phyloP scores from a whole-genome alignment of 2,113 vertebrate genomes.

The Pituophis catenifer region DNA sequence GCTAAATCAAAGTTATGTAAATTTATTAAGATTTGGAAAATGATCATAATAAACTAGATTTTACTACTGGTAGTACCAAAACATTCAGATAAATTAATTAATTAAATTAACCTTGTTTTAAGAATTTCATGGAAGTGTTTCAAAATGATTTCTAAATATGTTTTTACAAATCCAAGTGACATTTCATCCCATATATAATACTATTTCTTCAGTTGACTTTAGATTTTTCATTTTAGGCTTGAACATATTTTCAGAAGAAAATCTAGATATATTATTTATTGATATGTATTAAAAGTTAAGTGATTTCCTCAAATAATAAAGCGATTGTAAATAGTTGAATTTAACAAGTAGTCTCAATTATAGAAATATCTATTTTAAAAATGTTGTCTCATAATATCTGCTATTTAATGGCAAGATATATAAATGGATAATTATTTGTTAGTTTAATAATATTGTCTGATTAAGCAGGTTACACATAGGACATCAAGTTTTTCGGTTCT shows the following conservation, averaged over 20 bases:
- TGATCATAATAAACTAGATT: not conserved
- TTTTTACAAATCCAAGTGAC: not conserved
- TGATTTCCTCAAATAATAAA: not conserved
- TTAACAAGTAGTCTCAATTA: constrained; percentile 45
- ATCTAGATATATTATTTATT: not conserved
- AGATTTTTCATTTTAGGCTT: not conserved
- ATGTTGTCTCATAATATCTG: constrained; percentile 27
- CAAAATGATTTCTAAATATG: not conserved
- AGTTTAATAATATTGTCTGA: not conserved
- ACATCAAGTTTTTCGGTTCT: not conserved
- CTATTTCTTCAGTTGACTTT: not conserved
- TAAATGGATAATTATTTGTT: constrained; percentile 44
- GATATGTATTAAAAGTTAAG: constrained; percentile 1
- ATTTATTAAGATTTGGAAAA: not conserved
- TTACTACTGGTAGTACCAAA: not conserved
- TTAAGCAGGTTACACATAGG: not conserved
- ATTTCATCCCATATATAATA: not conserved
- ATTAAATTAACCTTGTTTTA: not conserved
- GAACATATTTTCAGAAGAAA: not conserved
- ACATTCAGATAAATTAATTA: not conserved
- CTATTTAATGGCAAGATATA: constrained; percentile 33
- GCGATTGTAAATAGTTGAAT: constrained; percentile 33
- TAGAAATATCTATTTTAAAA: not conserved
- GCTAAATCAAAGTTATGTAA: not conserved
- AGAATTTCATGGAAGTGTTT: not conserved